A percentile compares a stretch with the other conserved stretches of the same genome.
Conservation (phyloP, 2,113 vertebrate genomes). For the Opisthocomus hoazin region DNA sequence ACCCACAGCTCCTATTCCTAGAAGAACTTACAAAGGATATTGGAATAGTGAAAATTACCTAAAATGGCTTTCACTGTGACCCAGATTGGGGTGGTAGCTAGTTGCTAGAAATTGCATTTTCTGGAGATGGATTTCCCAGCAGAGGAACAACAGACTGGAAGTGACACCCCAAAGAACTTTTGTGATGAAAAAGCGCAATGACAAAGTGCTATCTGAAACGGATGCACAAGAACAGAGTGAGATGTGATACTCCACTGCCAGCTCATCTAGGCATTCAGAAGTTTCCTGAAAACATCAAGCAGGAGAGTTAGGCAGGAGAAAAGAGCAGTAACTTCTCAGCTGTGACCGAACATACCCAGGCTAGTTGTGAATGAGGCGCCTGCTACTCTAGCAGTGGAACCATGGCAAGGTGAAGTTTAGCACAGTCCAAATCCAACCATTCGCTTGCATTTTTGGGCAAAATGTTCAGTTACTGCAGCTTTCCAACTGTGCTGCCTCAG, state of each 20-base stretch:
- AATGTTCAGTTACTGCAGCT: background rate
- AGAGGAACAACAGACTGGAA: background rate
- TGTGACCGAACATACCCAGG: background rate
- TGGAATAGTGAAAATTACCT: background rate
- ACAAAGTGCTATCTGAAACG: background rate
- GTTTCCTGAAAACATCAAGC: background rate
- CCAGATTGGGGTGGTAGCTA: background rate
- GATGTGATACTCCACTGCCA: background rate
- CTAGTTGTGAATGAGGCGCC: background rate
- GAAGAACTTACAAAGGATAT: background rate
- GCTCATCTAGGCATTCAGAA: background rate
- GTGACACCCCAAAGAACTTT: background rate
- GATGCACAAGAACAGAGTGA: background rate
- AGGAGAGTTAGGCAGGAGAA: background rate
- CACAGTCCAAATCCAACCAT: rapidly evolving
- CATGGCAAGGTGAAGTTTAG: background rate
- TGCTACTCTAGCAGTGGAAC: background rate
- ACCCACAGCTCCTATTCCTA: background rate
- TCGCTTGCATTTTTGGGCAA: background rate
- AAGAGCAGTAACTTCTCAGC: background rate
- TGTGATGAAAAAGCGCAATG: background rate
- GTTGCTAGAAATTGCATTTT: background rate
- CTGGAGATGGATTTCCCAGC: background rate
- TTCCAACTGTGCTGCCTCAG: background rate
- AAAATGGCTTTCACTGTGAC: background rate